phyloP scores from a whole-genome alignment of 2,888 invertebrate species.

The Crossocerus cetratus region DNA sequence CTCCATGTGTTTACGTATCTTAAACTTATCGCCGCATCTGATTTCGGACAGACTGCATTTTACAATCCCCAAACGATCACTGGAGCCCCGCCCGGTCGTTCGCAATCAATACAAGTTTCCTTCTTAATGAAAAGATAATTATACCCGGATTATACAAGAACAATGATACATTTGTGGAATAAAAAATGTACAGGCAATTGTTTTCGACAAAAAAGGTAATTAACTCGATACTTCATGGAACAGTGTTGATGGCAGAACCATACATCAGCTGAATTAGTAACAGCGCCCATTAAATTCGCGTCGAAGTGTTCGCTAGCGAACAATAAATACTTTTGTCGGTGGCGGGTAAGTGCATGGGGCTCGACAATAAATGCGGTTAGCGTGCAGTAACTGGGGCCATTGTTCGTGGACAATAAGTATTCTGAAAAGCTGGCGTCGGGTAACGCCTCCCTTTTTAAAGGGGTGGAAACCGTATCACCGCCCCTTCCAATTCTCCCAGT shows the following conservation, averaged over 20 bases:
- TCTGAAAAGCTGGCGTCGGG: constrained; percentile 18
- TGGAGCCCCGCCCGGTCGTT: background rate
- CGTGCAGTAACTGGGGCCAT: constrained; percentile 12
- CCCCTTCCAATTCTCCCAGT: constrained; percentile 16
- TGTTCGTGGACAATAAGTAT: constrained; percentile 17
- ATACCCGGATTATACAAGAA: too few relatives aligned
- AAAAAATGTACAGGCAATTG: background rate
- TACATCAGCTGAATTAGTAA: too few relatives aligned
- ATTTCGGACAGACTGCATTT: background rate
- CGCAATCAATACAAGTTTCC: background rate
- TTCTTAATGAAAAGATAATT: background rate
- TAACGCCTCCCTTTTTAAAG: constrained; percentile 26
- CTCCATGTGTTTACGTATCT: too few relatives aligned
- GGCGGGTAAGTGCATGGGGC: background rate
- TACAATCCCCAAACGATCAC: background rate
- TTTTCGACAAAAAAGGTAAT: too few relatives aligned
- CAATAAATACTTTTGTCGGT: background rate
- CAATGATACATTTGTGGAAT: background rate
- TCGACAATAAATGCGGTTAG: constrained; percentile 9
- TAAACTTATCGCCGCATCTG: background rate
- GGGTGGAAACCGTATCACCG: constrained; percentile 3
- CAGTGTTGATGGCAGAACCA: too few relatives aligned
- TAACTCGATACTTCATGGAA: too few relatives aligned
- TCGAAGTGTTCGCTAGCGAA: constrained; percentile 1
- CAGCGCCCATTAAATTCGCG: too few relatives aligned